These are phyloP conservation scores for Lypha dubia DNA, from an alignment of 2,888 invertebrate genomes.

Conservation along the genomic window DNA sequence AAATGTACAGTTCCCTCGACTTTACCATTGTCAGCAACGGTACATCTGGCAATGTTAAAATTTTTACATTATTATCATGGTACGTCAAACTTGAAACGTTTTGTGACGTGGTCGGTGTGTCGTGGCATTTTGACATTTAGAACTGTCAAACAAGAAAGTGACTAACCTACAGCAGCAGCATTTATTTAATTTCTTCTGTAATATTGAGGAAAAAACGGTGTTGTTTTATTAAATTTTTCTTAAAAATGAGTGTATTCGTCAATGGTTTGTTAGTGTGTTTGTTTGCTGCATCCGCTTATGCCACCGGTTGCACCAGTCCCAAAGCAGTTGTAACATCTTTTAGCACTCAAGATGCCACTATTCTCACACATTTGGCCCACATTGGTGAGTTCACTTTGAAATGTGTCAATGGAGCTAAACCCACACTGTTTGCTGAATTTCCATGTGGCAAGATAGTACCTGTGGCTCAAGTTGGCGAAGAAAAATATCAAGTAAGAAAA, in stretches of 20 bases:
- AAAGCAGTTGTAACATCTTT: slow-evolving; percentile 91
- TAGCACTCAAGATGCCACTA: slow-evolving; percentile 96
- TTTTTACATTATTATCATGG: slow-evolving; percentile 9
- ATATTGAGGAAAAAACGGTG: slow-evolving; percentile 2
- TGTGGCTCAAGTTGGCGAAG: slow-evolving; percentile 90
- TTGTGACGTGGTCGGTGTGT: slow-evolving; percentile 71
- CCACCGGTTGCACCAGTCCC: slow-evolving; percentile 85
- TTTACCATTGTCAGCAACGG: background rate
- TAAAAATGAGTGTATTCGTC: slow-evolving; percentile 77
- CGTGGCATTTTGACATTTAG: slow-evolving; percentile 72
- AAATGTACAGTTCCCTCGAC: background rate
- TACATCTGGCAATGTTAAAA: slow-evolving; percentile 46
- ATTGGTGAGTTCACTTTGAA: slow-evolving; percentile 94
- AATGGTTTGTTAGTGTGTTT: slow-evolving; percentile 75
- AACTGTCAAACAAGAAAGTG: slow-evolving; percentile 69
- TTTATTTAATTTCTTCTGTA: slow-evolving; percentile 22
- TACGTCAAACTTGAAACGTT: slow-evolving; percentile 37
- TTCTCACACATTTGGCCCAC: slow-evolving; percentile 94
- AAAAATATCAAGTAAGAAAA: slow-evolving; percentile 91
- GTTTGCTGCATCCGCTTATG: slow-evolving; percentile 75
- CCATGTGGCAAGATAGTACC: slow-evolving; percentile 91
- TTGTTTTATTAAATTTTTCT: slow-evolving; percentile 9
- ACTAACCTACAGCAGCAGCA: background rate
- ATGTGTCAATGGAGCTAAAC: slow-evolving; percentile 88
- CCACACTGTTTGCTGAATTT: slow-evolving; percentile 94